Conservation (phyloP, 2,113 vertebrate species). For the Chamaetylas fuelleborni region DNA sequence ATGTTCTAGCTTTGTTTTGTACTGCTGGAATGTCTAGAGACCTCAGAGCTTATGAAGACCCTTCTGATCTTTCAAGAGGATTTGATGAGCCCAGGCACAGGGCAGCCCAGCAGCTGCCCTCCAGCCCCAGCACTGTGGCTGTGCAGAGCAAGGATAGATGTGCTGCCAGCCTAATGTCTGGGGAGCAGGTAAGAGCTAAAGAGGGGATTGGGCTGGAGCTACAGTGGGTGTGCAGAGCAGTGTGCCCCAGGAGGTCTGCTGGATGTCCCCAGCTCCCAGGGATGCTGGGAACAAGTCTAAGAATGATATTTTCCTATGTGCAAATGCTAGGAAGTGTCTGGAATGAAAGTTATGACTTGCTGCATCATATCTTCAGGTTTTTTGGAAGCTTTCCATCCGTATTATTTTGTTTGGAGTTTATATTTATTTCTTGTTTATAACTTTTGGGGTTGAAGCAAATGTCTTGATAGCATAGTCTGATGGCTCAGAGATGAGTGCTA, state of each 20-base stretch:
- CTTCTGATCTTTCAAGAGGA: neutral
- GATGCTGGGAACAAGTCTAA: neutral
- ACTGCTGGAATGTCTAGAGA: neutral
- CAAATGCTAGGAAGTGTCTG: neutral
- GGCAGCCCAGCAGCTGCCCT: neutral
- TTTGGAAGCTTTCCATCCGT: neutral
- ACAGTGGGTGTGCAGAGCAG: neutral
- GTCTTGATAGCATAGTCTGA: neutral
- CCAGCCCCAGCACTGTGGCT: rapidly evolving
- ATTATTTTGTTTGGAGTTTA: neutral
- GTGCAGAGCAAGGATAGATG: rapidly evolving
- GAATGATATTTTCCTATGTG: rapidly evolving
- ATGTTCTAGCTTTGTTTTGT: neutral
- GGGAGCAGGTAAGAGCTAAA: neutral
- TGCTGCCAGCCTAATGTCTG: neutral
- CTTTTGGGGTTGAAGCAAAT: neutral
- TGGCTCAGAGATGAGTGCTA: neutral
- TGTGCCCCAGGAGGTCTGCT: neutral
- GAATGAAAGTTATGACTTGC: rapidly evolving
- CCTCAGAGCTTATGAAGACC: neutral
- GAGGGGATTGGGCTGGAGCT: neutral
- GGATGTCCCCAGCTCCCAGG: neutral
- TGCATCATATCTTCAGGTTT: neutral
- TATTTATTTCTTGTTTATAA: neutral
- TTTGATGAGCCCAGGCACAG: neutral